Conservation (phyloP, 2,113 vertebrate species). For the Zapus hudsonius region DNA sequence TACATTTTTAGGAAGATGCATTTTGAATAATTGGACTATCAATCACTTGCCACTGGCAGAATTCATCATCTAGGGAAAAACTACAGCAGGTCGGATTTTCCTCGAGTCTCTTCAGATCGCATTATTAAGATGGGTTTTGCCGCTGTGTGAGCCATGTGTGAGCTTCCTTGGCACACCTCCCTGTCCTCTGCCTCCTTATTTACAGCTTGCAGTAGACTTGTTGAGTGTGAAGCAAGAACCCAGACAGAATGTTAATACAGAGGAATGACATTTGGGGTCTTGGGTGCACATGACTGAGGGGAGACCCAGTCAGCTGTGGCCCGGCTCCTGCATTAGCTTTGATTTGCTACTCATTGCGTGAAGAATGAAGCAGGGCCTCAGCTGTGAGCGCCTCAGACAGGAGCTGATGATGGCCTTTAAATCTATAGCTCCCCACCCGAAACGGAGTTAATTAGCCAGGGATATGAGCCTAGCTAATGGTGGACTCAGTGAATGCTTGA, state of each 20-base stretch:
- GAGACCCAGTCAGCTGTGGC: background rate
- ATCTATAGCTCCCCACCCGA: background rate
- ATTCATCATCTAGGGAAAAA: slow-evolving; percentile 48
- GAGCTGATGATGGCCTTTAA: background rate
- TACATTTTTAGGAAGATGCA: slow-evolving; percentile 67
- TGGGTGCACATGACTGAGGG: slow-evolving; percentile 12
- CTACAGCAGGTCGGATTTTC: background rate
- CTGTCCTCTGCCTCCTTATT: slow-evolving; percentile 61
- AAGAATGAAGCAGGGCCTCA: slow-evolving; percentile 38
- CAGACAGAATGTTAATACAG: slow-evolving; percentile 67
- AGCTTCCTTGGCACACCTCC: slow-evolving; percentile 9
- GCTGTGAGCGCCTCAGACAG: background rate
- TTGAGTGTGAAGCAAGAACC: slow-evolving; percentile 49
- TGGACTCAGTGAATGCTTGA: background rate
- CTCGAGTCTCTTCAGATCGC: slow-evolving; percentile 17
- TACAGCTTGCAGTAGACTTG: slow-evolving; percentile 54
- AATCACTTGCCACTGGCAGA: slow-evolving; percentile 48
- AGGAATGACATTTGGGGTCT: slow-evolving; percentile 11
- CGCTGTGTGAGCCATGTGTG: background rate
- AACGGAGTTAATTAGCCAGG: slow-evolving; percentile 37
- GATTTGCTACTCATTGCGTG: background rate
- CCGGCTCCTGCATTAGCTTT: slow-evolving; percentile 4
- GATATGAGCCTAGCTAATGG: background rate
- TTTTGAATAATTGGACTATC: slow-evolving; percentile 67
- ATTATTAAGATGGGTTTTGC: slow-evolving; percentile 51